phyloP scores from a whole-genome alignment of 2,888 invertebrate species.

The Mongoloraphidia duomilia region DNA sequence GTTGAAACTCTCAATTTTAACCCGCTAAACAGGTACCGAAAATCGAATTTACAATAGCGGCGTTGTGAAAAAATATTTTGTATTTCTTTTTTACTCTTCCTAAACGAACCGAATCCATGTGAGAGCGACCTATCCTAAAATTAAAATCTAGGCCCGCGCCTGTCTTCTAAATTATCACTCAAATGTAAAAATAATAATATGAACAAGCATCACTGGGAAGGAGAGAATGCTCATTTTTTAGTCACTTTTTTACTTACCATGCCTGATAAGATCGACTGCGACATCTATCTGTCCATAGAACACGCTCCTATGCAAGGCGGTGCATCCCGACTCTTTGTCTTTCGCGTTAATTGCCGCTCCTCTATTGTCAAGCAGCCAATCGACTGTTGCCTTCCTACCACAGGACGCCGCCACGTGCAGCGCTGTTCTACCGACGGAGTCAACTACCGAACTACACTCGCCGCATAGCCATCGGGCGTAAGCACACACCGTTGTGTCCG shows the following conservation, averaged over 20 bases:
- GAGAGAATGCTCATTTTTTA: too few relatives aligned
- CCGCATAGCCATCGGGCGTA: conserved; percentile 28
- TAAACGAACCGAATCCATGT: too few relatives aligned
- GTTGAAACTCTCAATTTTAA: too few relatives aligned
- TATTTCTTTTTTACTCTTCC: too few relatives aligned
- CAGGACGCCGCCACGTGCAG: conserved; percentile 67
- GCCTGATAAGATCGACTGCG: conserved; percentile 53
- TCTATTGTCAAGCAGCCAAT: conserved; percentile 55
- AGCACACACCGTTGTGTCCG: conserved; percentile 37
- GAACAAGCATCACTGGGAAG: too few relatives aligned
- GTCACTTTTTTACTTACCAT: conserved; percentile 29
- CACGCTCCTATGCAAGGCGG: conserved; percentile 64
- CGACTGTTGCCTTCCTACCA: conserved; percentile 49
- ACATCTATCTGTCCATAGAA: conserved; percentile 70
- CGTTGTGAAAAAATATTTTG: too few relatives aligned
- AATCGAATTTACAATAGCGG: too few relatives aligned
- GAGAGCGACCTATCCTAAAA: too few relatives aligned
- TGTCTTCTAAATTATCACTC: too few relatives aligned
- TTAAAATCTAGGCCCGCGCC: too few relatives aligned
- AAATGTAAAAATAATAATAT: too few relatives aligned
- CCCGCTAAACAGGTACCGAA: too few relatives aligned
- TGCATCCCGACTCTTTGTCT: conserved; percentile 63
- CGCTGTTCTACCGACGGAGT: conserved; percentile 52
- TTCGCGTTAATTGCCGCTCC: conserved; percentile 46
- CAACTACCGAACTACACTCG: conserved; percentile 29